phyloP scores from a whole-genome alignment of 2,888 invertebrate genomes.

The Nebria salina region DNA sequence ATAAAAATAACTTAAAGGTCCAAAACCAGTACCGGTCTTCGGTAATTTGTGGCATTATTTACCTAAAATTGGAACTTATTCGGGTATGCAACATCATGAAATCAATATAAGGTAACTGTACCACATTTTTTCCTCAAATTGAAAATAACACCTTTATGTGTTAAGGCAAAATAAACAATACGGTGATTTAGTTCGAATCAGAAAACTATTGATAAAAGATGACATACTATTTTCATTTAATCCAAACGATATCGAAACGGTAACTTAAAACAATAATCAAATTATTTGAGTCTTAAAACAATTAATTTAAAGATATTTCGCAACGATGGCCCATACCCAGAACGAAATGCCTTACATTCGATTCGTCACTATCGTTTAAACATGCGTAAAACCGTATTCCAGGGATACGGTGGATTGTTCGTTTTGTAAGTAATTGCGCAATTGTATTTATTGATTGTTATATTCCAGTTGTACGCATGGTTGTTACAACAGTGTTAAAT shows the following conservation, averaged over 20 bases:
- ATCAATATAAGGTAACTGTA: conserved; percentile 40
- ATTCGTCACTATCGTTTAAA: conserved; percentile 61
- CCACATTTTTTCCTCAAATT: not conserved
- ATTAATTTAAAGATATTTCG: conserved; percentile 57
- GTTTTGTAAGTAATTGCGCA: conserved; percentile 53
- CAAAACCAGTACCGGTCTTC: conserved; percentile 55
- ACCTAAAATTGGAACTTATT: conserved; percentile 53
- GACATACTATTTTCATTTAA: conserved; percentile 59
- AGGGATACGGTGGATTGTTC: conserved; percentile 61
- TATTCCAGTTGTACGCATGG: too few relatives aligned
- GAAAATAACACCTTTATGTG: not conserved
- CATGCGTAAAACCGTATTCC: conserved; percentile 58
- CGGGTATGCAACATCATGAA: conserved; percentile 48
- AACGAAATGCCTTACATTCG: conserved; percentile 61
- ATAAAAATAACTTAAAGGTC: conserved; percentile 48
- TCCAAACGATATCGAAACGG: conserved; percentile 62
- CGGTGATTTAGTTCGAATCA: conserved; percentile 60
- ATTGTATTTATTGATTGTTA: too few relatives aligned
- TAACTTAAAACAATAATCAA: conserved; percentile 1
- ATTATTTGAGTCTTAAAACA: too few relatives aligned
- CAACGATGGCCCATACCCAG: conserved; percentile 62
- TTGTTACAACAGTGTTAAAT: not conserved
- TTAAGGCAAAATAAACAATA: conserved; percentile 52
- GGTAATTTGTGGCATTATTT: conserved; percentile 55
- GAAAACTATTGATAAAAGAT: conserved; percentile 53